phyloP scores from a whole-genome alignment of 1,140 invertebrate genomes.

The Trichonephila clavata region DNA sequence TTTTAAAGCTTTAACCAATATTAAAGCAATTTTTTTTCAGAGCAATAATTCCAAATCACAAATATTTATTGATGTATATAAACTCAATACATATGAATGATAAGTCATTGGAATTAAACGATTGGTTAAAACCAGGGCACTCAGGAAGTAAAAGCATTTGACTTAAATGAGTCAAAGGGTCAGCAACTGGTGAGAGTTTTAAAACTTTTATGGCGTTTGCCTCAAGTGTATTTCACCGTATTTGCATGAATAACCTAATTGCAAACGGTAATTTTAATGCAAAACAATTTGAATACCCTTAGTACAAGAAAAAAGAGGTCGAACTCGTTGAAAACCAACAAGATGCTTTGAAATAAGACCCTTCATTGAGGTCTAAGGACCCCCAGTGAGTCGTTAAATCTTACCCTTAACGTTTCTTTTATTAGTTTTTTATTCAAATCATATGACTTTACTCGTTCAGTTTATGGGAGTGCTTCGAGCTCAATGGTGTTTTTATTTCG shows the following conservation, averaged over 20 bases:
- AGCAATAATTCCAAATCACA: background rate
- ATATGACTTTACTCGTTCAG: background rate
- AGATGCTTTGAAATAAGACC: background rate
- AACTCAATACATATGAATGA: background rate
- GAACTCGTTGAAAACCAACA: constrained; percentile 22
- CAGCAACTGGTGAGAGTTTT: background rate
- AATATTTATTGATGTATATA: background rate
- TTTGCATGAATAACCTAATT: constrained; percentile 25
- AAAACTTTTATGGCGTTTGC: background rate
- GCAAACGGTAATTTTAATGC: background rate
- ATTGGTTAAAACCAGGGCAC: background rate
- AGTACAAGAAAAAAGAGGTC: background rate
- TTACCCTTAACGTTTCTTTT: background rate
- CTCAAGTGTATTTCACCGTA: background rate
- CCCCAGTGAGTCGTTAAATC: background rate
- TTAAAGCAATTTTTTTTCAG: background rate
- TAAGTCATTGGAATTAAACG: background rate
- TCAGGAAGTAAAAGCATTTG: background rate
- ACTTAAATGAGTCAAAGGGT: background rate
- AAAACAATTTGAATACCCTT: background rate
- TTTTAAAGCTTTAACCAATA: background rate
- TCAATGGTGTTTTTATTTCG: background rate
- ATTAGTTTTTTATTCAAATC: background rate
- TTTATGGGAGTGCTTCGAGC: background rate
- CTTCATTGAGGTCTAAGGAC: background rate